These are phyloP conservation scores for Calliphora vicina DNA, from an alignment of 1,140 invertebrate species.

Conservation along the genomic window DNA sequence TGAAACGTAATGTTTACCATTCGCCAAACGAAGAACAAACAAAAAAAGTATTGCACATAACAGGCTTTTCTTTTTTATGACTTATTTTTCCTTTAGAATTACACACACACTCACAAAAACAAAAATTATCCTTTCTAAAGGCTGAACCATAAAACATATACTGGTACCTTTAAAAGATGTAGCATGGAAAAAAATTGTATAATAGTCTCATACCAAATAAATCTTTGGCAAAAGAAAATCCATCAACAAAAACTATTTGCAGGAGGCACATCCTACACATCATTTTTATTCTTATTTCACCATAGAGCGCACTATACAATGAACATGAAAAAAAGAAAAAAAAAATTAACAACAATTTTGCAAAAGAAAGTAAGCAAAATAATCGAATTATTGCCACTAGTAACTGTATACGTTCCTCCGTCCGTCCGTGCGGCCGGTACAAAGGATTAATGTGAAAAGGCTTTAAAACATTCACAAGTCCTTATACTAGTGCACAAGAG, in stretches of 20 bases:
- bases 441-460: conserved; percentile 17
- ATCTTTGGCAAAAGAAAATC: neutral
- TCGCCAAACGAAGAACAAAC: neutral
- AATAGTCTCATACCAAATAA: neutral
- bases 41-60: neutral
- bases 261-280: neutral
- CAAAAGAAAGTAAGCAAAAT: conserved; percentile 37
- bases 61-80: conserved; percentile 1
- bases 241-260: neutral
- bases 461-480: conserved; percentile 33
- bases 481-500: neutral
- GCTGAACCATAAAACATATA: neutral
- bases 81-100: neutral
- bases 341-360: neutral
- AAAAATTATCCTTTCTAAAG: conserved; percentile 17
- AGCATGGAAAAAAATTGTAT: neutral
- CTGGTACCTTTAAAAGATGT: neutral
- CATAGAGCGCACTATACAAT: neutral
- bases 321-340: neutral
- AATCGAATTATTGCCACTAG: conserved; percentile 42
- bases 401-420: neutral
- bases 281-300: neutral
- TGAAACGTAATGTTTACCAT: neutral
- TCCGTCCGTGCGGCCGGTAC: neutral
- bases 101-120: neutral